These are phyloP conservation scores for Crioceris asparagi DNA, from an alignment of 2,888 invertebrate species.

Conservation along the genomic window DNA sequence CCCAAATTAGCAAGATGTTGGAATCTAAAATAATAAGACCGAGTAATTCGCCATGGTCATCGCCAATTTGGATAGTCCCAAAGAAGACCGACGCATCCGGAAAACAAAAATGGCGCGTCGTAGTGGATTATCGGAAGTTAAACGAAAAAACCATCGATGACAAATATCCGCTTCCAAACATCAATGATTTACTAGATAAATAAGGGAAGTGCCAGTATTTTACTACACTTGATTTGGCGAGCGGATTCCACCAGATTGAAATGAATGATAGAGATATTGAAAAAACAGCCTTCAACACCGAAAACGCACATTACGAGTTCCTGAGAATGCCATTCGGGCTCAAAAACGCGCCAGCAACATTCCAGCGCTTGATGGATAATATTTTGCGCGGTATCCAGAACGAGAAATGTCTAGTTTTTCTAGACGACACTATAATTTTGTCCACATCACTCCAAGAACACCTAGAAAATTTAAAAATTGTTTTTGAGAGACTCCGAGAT, in stretches of 20 bases:
- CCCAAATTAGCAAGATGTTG: constrained; percentile 19
- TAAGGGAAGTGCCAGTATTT: constrained; percentile 13
- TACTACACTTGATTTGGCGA: constrained; percentile 14
- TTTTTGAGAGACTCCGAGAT: constrained; percentile 12
- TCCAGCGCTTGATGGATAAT: constrained; percentile 20
- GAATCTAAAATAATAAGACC: constrained; percentile 14
- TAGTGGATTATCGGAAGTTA: constrained; percentile 16
- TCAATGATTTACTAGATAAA: constrained; percentile 15
- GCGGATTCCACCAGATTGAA: constrained; percentile 17
- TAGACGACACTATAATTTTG: constrained; percentile 21
- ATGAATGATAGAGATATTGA: constrained; percentile 11
- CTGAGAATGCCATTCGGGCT: constrained; percentile 22
- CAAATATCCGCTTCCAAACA: constrained; percentile 16
- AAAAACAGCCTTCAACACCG: constrained; percentile 15
- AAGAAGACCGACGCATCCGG: constrained; percentile 16
- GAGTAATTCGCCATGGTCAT: constrained; percentile 16
- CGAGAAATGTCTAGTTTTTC: constrained; percentile 18
- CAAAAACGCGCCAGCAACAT: constrained; percentile 21
- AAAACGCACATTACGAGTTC: constrained; percentile 15
- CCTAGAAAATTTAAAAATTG: constrained; percentile 8
- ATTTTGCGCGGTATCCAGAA: constrained; percentile 17
- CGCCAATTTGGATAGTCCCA: constrained; percentile 22
- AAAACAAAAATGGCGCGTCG: constrained; percentile 18
- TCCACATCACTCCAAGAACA: constrained; percentile 12
- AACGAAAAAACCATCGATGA: constrained; percentile 15